Base-by-base conservation (phyloP, 1,140 invertebrate genomes). In the Neodiprion lecontei region DNA sequence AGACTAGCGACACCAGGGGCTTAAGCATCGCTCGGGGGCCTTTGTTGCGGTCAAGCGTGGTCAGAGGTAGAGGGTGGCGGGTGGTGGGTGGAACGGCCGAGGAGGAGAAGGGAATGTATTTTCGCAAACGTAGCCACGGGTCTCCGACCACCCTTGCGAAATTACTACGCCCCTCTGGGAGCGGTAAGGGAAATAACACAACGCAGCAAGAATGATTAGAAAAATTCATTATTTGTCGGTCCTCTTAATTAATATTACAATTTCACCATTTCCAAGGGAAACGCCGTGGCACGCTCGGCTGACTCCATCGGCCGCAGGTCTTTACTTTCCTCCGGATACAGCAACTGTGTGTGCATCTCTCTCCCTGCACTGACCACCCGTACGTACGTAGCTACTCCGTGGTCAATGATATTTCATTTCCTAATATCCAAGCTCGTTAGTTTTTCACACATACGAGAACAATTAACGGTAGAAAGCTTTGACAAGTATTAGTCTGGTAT, bases 11-110 rank as follows among this genome's bases (percentile, higher is more conserved):
- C 53, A 61, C 53, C 53, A 61, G 53, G 53, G 28, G 53, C 28
- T 40, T 61, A 61, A 61, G 53, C 53, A 61, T 61, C 53, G 53
- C 53, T 61, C 28, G 53, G 53, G 53, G 53, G 53, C 53, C 9
- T 61, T 61, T 61, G 53, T 61, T 61, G 53, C 53, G 53, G 53
- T 61, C 76, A 77, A 77, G 76, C 70, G 70, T 72, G 77, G 78
- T 78, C 74, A 78, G 81, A 78, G 79, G 79, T 75, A 74, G 77
- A 76, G 73, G 72, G 72, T 79, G 53, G 10, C 14, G 50, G 76
- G 82, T 83, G 76, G 74, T 79, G 72, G 77, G 73, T 23, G 78
- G 77, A 75, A 67, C 76, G 78, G 76, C 73, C 75, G 73, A 75
- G 72, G 69, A 40, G 5, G 28, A 40, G 28, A 61, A 12, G 53